Conservation (phyloP, 2,888 invertebrate species). For the Cybosia mesomella region DNA sequence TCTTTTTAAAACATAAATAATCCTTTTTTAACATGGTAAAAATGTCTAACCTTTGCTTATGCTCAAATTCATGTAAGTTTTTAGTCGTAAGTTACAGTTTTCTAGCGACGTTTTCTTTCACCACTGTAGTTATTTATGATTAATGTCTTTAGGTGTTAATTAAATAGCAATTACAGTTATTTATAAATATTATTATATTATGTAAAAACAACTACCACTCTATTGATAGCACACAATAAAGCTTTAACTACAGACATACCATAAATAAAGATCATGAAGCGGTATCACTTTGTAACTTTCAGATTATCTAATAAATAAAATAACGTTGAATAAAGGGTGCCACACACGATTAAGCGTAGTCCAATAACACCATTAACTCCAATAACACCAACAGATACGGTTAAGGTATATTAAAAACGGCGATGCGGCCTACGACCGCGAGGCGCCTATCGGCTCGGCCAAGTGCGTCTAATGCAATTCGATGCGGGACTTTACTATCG, state of each 20-base stretch:
- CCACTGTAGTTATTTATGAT: background rate
- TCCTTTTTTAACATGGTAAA: no score
- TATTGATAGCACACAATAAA: background rate
- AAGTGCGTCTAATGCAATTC: constrained; percentile 71
- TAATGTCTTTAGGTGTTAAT: no score
- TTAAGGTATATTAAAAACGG: constrained; percentile 47
- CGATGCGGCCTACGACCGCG: constrained; percentile 42
- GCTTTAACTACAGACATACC: constrained; percentile 11
- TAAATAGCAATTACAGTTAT: no score
- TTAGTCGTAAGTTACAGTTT: no score
- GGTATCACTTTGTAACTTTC: constrained; percentile 32
- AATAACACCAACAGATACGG: constrained; percentile 40
- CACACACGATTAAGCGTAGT: constrained; percentile 62
- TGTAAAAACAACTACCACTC: background rate
- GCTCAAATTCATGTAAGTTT: no score
- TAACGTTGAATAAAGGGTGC: constrained; percentile 54
- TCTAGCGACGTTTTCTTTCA: no score
- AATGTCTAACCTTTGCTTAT: no score
- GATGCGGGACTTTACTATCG: constrained; percentile 71
- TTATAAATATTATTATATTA: background rate
- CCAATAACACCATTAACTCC: constrained; percentile 35
- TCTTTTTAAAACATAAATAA: no score
- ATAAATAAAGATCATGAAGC: constrained; percentile 35
- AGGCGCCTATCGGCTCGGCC: constrained; percentile 57
- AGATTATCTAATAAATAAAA: constrained; percentile 41